Base-by-base conservation (phyloP, 2,888 invertebrate genomes). In the Pristionchus exspectatus region DNA sequence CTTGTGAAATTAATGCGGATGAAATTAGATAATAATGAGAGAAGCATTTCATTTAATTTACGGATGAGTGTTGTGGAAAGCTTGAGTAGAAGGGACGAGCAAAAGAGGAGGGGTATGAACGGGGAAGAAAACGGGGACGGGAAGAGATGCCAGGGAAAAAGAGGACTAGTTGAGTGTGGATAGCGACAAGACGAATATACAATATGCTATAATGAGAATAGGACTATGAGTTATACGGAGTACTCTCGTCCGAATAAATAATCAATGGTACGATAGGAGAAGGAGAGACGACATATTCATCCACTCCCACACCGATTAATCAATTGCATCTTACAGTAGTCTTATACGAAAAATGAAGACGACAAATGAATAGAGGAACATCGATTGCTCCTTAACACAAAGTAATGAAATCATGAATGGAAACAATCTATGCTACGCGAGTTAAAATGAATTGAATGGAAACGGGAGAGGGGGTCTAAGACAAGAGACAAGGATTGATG, bases 1-100 rank as follows among this genome's bases (percentile, higher is more conserved):
- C 69, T 72, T 87, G 87, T 86, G 72, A 87, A 87, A 69, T 72
- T 72, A 72, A 72, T 87, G 87, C 87, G 87, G 87, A 63, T 66
- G 72, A 50, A 50, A 33, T 87, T 72, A 72, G 16, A 56, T 50
- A 87, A 86, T n/a, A 86, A 27, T 77, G 77, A 77, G 66, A 86
- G 38, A 83, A 86, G 86, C 59, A 10, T 59, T 84, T 84, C 59
- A 33, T 63, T 59, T 66, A 83, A 83, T 56, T 50, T 27, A 56
- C 56, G n/a, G 54, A 38, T 59, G 86, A 44, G 84, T 27, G 54
- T 24, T 54, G 66, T 44, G 66, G 44, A 86, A 72, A 69, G 87
- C 44, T 59, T 86, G 86, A 66, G 86, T 86, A 86, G 59, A 27
- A 50, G 44, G 59, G 66, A 38, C 50, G 81, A 33, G 50, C n/a